Percentiles rank a stretch among this genome's conserved stretches.
Conservation (phyloP, 2,888 invertebrate genomes). For the Parnassius orleans region DNA sequence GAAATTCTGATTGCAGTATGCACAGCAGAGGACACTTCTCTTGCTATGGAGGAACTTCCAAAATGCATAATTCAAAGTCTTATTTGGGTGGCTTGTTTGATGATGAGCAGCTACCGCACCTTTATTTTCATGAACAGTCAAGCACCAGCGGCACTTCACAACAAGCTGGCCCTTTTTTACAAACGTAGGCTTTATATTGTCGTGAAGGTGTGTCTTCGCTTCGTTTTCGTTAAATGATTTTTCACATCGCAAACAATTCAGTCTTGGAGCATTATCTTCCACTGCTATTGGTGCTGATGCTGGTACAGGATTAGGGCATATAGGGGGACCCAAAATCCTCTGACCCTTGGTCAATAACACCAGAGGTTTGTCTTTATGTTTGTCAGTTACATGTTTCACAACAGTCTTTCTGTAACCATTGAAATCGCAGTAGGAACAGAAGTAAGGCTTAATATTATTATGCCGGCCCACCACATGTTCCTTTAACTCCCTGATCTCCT, state of each 20-base stretch:
- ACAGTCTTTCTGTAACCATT: slow-evolving; percentile 47
- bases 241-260: slow-evolving; percentile 59
- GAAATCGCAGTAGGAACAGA: slow-evolving; percentile 64
- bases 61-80: slow-evolving; percentile 47
- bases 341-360: slow-evolving; percentile 28
- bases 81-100: slow-evolving; percentile 40
- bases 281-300: neutral
- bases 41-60: slow-evolving; percentile 43
- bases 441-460: slow-evolving; percentile 64
- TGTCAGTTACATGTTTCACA: slow-evolving; percentile 46
- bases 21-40: slow-evolving; percentile 41
- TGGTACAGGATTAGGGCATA: slow-evolving; percentile 26
- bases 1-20: slow-evolving; percentile 46
- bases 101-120: slow-evolving; percentile 59
- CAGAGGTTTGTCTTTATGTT: slow-evolving; percentile 46
- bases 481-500: slow-evolving; percentile 41
- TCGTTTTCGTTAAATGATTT: slow-evolving; percentile 40
- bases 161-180: slow-evolving; percentile 58
- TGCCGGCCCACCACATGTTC: slow-evolving; percentile 67
- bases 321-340: slow-evolving; percentile 38
- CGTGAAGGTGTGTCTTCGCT: slow-evolving; percentile 44
- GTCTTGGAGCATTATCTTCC: slow-evolving; percentile 25
- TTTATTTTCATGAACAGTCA: slow-evolving; percentile 47
- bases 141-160: slow-evolving; percentile 69
- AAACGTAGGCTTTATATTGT: slow-evolving; percentile 42